Evolutionary conservation across 2,113 vertebrate genomes (phyloP).

Genomic region (Proteles cristata): DNA sequence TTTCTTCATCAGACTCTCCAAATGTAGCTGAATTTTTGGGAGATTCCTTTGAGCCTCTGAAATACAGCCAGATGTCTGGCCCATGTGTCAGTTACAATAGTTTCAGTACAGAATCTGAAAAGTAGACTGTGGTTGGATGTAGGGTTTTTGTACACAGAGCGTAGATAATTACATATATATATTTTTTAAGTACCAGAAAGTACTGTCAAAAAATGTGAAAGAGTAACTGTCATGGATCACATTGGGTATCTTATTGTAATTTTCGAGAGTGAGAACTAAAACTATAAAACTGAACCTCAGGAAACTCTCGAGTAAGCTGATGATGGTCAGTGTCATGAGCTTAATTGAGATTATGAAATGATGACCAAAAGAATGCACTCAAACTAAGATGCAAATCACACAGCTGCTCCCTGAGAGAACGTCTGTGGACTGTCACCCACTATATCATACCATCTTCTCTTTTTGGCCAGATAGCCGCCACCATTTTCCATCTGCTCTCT

Average conservation of each 20-base stretch:
- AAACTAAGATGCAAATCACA: background rate
- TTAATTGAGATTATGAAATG: background rate
- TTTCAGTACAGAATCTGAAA: background rate
- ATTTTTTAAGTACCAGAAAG: background rate
- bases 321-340: fast-evolving
- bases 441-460: constrained; percentile 41
- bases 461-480: constrained; percentile 40
- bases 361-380: background rate
- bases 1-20: background rate
- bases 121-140: background rate
- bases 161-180: background rate
- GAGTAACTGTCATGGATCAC: background rate
- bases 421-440: background rate
- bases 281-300: background rate
- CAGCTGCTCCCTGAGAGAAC: background rate
- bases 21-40: background rate
- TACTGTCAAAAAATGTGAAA: background rate
- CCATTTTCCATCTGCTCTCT: constrained; percentile 71
- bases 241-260: background rate
- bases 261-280: background rate
- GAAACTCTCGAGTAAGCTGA: background rate
- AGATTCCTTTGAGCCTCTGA: background rate
- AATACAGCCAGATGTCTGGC: background rate
- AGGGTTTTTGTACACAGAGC: background rate
- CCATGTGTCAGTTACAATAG: background rate